These are phyloP conservation scores for Reticulitermes speratus DNA, from an alignment of 1,140 invertebrate species.

Conservation along the genomic window DNA sequence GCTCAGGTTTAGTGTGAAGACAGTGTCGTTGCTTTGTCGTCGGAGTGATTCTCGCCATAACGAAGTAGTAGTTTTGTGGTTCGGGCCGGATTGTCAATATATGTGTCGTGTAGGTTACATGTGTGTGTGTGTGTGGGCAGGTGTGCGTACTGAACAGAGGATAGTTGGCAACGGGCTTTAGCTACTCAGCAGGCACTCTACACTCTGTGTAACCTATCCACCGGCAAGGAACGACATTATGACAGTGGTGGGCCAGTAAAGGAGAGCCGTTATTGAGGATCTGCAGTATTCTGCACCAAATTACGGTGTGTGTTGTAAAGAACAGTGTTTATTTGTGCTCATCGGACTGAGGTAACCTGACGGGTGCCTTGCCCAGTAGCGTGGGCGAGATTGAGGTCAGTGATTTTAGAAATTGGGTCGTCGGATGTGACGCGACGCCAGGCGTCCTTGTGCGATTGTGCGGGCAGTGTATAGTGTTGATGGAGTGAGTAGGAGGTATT, in stretches of 20 bases:
- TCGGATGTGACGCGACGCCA: background rate
- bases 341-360: background rate
- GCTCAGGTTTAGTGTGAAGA: background rate
- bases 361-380: background rate
- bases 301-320: background rate
- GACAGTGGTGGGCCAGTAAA: no score
- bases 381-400: background rate
- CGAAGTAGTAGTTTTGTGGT: no score
- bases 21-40: no score
- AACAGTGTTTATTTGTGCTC: background rate
- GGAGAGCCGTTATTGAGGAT: background rate
- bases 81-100: no score
- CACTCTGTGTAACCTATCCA: no score
- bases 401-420: conserved; percentile 6
- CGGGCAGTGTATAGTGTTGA: background rate
- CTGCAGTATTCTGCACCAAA: background rate
- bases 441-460: background rate
- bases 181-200: no score
- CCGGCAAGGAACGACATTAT: no score
- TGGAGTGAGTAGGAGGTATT: background rate
- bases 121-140: no score
- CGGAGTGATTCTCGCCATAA: no score
- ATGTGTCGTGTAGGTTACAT: no score
- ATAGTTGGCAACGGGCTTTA: no score
- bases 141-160: no score